These are phyloP conservation scores for Drosophila elegans DNA, from an alignment of 1,140 invertebrate species.

Conservation along the genomic window DNA sequence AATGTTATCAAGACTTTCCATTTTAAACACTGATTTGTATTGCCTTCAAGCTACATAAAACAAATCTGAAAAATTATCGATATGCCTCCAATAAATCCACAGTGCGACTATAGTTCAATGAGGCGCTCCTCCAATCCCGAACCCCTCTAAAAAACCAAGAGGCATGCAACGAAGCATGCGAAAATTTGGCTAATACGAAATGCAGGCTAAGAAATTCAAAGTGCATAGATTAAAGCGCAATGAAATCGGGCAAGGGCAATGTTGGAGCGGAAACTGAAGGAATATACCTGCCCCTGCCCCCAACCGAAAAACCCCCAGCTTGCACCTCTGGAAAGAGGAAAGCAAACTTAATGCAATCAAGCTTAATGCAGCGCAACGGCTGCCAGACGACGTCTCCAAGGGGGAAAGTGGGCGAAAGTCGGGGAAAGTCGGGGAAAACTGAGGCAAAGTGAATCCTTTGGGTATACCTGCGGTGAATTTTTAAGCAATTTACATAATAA, in stretches of 20 bases:
- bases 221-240: constrained; percentile 75
- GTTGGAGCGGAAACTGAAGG: constrained; percentile 23
- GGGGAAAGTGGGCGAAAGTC: neutral
- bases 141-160: constrained; percentile 29
- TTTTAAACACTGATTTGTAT: no score
- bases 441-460: constrained; percentile 73
- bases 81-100: constrained; percentile 19
- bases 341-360: constrained; percentile 82
- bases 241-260: constrained; percentile 38
- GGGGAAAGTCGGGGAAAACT: neutral
- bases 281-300: neutral
- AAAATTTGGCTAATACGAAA: constrained; percentile 81
- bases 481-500: constrained; percentile 83
- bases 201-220: constrained; percentile 76
- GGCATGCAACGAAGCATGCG: constrained; percentile 70
- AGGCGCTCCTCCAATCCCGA: constrained; percentile 4
- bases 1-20: no score
- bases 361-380: constrained; percentile 78
- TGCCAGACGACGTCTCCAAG: constrained; percentile 49
- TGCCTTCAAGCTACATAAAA: no score
- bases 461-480: constrained; percentile 79
- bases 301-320: neutral
- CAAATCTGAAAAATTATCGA: no score
- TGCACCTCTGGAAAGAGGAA: constrained; percentile 49
- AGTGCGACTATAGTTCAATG: constrained; percentile 51